Evolutionary conservation across 92 coral and sea anemone species (phyloP).

Genomic region (Porites evermanni): DNA sequence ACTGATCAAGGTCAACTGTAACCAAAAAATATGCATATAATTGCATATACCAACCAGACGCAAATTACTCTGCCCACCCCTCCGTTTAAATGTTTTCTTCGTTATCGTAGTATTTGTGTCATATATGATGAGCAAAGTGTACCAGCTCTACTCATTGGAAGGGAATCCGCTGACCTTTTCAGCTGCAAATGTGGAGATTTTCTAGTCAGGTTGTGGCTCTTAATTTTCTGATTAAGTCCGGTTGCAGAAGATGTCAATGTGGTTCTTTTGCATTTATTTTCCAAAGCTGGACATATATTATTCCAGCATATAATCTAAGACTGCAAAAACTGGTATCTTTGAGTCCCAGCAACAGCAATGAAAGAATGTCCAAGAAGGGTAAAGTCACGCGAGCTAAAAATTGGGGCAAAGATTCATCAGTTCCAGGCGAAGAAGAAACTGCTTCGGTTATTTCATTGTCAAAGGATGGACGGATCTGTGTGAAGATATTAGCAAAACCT

Average conservation of each 20-base stretch:
- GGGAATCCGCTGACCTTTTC: slow-evolving; percentile 9
- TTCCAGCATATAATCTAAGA: background rate
- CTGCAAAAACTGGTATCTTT: background rate
- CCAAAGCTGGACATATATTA: background rate
- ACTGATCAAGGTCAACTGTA: too few relatives aligned
- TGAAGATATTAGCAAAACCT: slow-evolving; percentile 71
- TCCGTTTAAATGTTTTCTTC: background rate
- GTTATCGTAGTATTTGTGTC: too few relatives aligned
- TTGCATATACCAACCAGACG: background rate
- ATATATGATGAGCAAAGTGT: too few relatives aligned
- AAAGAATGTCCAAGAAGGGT: slow-evolving; percentile 10
- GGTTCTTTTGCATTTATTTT: background rate
- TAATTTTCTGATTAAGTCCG: background rate
- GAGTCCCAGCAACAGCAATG: background rate
- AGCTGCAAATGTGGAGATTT: slow-evolving; percentile 2
- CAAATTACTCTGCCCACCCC: background rate
- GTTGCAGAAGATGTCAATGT: background rate
- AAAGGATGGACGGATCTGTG: slow-evolving; percentile 60
- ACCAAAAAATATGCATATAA: background rate
- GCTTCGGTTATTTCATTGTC: slow-evolving; percentile 13
- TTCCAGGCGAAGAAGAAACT: background rate
- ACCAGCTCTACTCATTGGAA: too few relatives aligned
- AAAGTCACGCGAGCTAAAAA: slow-evolving; percentile 1
- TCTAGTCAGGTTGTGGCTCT: too few relatives aligned
- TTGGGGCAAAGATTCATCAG: background rate